Conservation (phyloP, 2,113 vertebrate genomes). For the Heteronetta atricapilla region DNA sequence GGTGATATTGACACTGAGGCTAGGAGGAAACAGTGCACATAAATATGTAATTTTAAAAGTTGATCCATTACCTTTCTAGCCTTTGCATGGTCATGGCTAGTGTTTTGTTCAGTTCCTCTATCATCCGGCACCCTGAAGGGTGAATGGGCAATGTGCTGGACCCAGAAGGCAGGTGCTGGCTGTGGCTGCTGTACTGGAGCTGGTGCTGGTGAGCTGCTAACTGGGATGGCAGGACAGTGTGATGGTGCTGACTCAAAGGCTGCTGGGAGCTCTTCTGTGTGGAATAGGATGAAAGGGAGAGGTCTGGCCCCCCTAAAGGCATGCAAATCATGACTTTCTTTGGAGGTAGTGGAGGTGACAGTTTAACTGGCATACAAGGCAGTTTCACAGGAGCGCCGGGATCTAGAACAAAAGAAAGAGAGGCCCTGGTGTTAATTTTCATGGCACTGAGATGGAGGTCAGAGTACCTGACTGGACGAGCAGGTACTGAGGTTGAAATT, state of each 20-base stretch:
- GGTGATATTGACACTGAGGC: background rate
- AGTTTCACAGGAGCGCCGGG: conserved; percentile 94
- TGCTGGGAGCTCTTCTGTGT: conserved; percentile 85
- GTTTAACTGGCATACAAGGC: conserved; percentile 93
- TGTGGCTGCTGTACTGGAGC: conserved; percentile 89
- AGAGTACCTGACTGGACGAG: background rate
- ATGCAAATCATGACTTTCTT: conserved; percentile 99
- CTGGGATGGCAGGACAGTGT: conserved; percentile 88
- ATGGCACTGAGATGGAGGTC: background rate
- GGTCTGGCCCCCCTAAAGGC: conserved; percentile 89
- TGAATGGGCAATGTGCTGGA: conserved; percentile 86
- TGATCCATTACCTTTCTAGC: conserved; percentile 88
- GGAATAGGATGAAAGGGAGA: conserved; percentile 81
- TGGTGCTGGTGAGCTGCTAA: conserved; percentile 86
- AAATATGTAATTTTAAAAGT: background rate
- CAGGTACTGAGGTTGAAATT: background rate
- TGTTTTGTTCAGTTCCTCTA: conserved; percentile 96
- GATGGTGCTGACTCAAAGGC: conserved; percentile 82
- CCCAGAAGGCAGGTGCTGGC: conserved; percentile 77
- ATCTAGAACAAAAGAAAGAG: conserved; percentile 80
- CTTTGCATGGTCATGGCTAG: conserved; percentile 96
- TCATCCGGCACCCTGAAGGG: conserved; percentile 91
- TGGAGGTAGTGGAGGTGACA: conserved; percentile 97
- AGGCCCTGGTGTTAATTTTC: conserved; percentile 40
- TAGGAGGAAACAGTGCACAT: background rate